Evolutionary conservation across 2,113 vertebrate species (phyloP), one percentile per base, ranked within the genome.

Genomic region (Saguinus imperator): DNA sequence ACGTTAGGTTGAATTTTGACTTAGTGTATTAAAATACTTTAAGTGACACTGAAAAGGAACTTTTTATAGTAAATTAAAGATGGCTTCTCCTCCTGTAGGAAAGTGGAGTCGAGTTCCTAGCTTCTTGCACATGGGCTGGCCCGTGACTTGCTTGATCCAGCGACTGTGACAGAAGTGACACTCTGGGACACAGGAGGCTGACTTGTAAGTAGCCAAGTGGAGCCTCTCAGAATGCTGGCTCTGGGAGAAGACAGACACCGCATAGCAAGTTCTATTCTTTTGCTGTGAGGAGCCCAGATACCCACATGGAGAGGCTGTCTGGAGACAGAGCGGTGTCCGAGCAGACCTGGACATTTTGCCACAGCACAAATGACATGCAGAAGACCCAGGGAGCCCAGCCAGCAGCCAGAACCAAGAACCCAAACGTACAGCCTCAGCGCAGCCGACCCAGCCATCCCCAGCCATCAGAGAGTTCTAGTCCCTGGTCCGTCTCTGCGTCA

Each of bases 1-100:
- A 66, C 29, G 35, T 90, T 70, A 84, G 21, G 40, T 48, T 91
- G 81, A 88, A 87, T 81, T 75, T 58, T 2, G 72, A n/a, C 58
- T 8, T 37, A 37, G 45, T 68, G 48, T 50, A 80, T 55, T 70
- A 83, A 87, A 93, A 92, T 14, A 84, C 58, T 92, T 90, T 50
- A 21, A 76, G 37, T 72, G 45, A 80, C 43, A 94, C 70, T 68
- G 50, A 73, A 94, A 95, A 92, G 80, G 27, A 66, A 25, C 16
- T 12, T 64, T 89, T 45, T 83, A 68, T 27, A 83, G 68, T 68
- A 81, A 40, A 91, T 58, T 13, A 43, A 18, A 82, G 61, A 73
- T 0, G 1, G 48, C 37, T 48, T 87, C 58, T 70, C 75, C 77
- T 70, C 40, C 12, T 13, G 73, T 48, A 64, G 61, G 25, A 40